Evolutionary conservation across 1,140 invertebrate species (phyloP), one percentile per base, ranked within the genome.

Genomic region (Macrobrachium nipponense): DNA sequence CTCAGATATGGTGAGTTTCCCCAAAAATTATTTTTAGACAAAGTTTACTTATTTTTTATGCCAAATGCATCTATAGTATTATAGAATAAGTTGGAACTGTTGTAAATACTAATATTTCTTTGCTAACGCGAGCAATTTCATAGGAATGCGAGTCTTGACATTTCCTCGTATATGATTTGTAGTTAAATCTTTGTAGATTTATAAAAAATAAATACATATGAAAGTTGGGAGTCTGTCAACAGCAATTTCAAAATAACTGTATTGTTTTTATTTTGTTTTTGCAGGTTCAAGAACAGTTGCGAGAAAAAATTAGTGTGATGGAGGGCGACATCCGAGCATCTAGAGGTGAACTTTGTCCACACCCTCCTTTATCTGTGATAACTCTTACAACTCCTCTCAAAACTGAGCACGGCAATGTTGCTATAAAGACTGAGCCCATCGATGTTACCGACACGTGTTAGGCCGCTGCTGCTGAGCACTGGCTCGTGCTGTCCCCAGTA

Each of bases 341-440:
- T 20, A 70, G 75, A 51, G 82, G 68, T 36, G 82, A 85, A 59
- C 60, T 85, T 62, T 76, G 66, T 60, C 51, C 64, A 60, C 82
- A 76, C 44, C 76, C 82, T 61, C n/a, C 79, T 78, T 70, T 73
- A 44, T 87, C 85, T 87, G 85, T 87, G 85, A 87, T 87, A 87
- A 64, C 85, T 64, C 85, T 80, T 72, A 87, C 80, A 62, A 76
- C 85, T 79, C 80, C 79, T 61, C 60, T 87, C 44, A 87, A 87
- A 73, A 87, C 85, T 66, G 85, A 87, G 79, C 85, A 79, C 79
- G 70, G 85, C 64, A 80, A 86, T 36, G 84, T 86, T 51, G 64
- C 75, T 51, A 51, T 51, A 51, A 51, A 87, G 79, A 87, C 85
- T 66, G 85, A 87, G 79, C 85, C 85, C 79, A 78, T 79, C 59